Evolutionary conservation across 2,797 vertebrate species (phyloP).

Genomic region (Spizella passerina): DNA sequence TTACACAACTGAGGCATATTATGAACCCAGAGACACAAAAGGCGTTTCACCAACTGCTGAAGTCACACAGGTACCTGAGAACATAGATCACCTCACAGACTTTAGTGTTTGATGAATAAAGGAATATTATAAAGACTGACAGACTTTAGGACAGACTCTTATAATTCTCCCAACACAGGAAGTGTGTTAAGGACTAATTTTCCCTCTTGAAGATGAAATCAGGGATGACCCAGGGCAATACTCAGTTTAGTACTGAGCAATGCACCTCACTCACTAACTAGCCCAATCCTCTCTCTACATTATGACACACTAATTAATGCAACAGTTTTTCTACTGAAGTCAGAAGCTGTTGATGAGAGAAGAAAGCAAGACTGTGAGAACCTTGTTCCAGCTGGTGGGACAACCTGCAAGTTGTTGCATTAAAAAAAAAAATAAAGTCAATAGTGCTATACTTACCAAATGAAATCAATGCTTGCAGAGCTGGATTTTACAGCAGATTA

Average conservation of each 20-base stretch:
- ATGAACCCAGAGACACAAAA: neutral
- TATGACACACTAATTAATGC: neutral
- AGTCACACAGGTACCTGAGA: neutral
- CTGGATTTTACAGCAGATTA: neutral
- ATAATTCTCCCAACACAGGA: neutral
- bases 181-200: neutral
- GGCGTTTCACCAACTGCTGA: neutral
- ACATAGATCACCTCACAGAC: neutral
- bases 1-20: neutral
- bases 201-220: neutral
- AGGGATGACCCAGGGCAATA: neutral
- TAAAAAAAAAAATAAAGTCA: neutral
- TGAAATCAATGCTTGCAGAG: neutral
- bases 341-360: neutral
- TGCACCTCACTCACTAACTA: neutral
- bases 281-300: neutral
- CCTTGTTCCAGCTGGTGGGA: neutral
- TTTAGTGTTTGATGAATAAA: constrained; percentile 36
- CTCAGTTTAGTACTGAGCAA: neutral
- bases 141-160: neutral
- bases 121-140: neutral
- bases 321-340: neutral
- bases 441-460: neutral
- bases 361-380: neutral
- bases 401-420: neutral